A percentile compares a stretch with the other conserved stretches of the same genome.
Conservation (phyloP, 2,888 invertebrate species). For the Chrysolina americana region DNA sequence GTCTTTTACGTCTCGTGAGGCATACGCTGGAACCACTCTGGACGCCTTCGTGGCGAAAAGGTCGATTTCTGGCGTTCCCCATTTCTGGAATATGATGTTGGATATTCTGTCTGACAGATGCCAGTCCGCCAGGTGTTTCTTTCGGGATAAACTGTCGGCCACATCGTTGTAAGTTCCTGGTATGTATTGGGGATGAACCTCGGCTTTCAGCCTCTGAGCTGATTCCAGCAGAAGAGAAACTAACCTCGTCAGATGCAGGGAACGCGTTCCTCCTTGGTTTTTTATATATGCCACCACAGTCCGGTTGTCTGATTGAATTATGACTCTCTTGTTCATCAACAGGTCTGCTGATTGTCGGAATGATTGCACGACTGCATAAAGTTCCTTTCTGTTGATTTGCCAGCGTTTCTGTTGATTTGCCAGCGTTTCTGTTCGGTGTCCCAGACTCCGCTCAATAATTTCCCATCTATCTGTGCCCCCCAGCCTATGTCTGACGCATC, state of each 20-base stretch:
- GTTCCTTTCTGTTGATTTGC: slow-evolving; percentile 39
- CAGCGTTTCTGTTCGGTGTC: too few relatives aligned
- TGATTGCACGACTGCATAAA: slow-evolving; percentile 26
- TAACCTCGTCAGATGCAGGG: too few relatives aligned
- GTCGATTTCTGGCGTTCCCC: slow-evolving; percentile 49
- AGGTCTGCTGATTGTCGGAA: background rate
- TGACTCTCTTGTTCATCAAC: slow-evolving; percentile 25
- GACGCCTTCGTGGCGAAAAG: slow-evolving; percentile 46
- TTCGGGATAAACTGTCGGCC: background rate
- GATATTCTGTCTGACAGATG: background rate
- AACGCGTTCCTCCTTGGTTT: too few relatives aligned
- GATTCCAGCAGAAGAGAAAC: too few relatives aligned
- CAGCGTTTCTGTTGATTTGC: background rate
- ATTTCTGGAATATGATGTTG: too few relatives aligned
- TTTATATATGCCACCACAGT: too few relatives aligned
- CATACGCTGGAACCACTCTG: slow-evolving; percentile 44
- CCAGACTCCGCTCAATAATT: background rate
- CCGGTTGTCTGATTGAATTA: slow-evolving; percentile 43
- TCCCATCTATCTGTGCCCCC: background rate
- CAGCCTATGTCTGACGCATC: background rate
- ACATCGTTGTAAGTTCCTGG: slow-evolving; percentile 8
- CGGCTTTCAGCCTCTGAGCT: background rate
- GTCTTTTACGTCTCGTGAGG: slow-evolving; percentile 42
- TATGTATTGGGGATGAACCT: background rate
- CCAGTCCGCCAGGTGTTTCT: slow-evolving; percentile 4